phyloP scores from a whole-genome alignment of 1,140 invertebrate genomes.

The Alviniconcha marisindica region DNA sequence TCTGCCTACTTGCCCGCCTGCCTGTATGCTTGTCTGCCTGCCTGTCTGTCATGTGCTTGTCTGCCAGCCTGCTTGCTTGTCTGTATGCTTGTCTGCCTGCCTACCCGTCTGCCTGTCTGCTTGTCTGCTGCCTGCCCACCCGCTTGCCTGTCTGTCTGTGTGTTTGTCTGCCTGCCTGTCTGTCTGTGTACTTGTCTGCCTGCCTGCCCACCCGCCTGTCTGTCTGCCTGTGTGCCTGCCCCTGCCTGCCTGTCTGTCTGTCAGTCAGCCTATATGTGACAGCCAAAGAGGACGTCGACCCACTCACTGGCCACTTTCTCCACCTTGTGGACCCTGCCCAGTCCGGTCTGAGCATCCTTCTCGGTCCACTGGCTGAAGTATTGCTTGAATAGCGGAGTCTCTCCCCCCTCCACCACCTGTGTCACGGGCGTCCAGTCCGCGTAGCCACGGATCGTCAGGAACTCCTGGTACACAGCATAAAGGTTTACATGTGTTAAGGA shows the following conservation, averaged over 20 bases:
- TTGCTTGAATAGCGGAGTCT: constrained; percentile 71
- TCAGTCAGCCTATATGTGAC: neutral
- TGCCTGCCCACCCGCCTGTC: neutral
- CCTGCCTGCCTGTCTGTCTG: too few relatives aligned
- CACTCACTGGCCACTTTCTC: constrained; percentile 58
- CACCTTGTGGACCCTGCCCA: constrained; percentile 70
- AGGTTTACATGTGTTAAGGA: too few relatives aligned
- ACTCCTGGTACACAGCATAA: constrained; percentile 78
- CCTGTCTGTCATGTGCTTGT: too few relatives aligned
- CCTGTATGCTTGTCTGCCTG: too few relatives aligned
- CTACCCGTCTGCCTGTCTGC: too few relatives aligned
- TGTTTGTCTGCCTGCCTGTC: neutral
- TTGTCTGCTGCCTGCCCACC: too few relatives aligned
- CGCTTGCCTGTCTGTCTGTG: too few relatives aligned
- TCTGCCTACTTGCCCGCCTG: too few relatives aligned
- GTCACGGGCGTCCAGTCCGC: constrained; percentile 86
- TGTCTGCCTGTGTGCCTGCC: too few relatives aligned
- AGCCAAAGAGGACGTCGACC: too few relatives aligned
- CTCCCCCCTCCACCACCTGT: constrained; percentile 65
- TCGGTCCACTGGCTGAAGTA: constrained; percentile 65
- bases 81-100: too few relatives aligned
- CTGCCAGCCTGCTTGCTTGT: too few relatives aligned
- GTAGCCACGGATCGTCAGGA: constrained; percentile 84
- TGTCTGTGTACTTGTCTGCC: neutral
- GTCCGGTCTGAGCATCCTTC: constrained; percentile 68